A percentile compares a stretch with the other conserved stretches of the same genome.
These are phyloP conservation scores for Anthopleura xanthogrammica DNA, from an alignment of 92 coral and sea anemone species.

Conservation along the genomic window DNA sequence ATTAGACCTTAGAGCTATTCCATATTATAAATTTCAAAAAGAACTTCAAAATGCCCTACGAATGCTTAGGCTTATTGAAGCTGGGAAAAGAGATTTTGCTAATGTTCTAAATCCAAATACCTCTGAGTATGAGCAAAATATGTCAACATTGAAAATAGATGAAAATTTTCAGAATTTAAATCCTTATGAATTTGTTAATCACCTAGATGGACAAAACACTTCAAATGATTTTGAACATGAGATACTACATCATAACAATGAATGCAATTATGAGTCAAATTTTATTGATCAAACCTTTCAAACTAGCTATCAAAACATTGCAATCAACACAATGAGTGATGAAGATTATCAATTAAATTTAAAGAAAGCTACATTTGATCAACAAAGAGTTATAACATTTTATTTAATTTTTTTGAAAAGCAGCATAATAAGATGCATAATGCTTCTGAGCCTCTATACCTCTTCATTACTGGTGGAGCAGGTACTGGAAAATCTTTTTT, in stretches of 20 bases:
- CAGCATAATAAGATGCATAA: background rate
- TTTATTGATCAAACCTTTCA: constrained; percentile 8
- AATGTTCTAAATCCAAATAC: constrained; percentile 21
- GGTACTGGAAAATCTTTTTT: constrained; percentile 43
- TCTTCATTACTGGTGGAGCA: constrained; percentile 20
- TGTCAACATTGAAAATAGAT: background rate
- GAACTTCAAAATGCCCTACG: constrained; percentile 41
- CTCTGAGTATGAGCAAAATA: constrained; percentile 9
- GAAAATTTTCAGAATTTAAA: background rate
- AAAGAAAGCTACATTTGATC: constrained; percentile 9
- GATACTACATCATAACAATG: no score
- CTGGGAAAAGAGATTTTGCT: constrained; percentile 19
- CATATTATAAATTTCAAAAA: constrained; percentile 14
- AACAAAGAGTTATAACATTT: constrained; percentile 5
- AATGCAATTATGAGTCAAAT: background rate
- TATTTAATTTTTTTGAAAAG: background rate
- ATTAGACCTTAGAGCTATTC: constrained; percentile 23
- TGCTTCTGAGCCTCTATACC: background rate
- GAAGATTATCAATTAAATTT: background rate
- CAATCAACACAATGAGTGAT: constrained; percentile 18
- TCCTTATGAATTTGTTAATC: constrained; percentile 1
- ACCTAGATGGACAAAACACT: background rate
- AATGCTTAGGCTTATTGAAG: constrained; percentile 21
- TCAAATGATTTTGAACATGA: background rate
- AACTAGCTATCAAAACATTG: background rate